These are phyloP conservation scores for Panthera leo DNA, from an alignment of 2,113 vertebrate genomes.

Conservation along the genomic window DNA sequence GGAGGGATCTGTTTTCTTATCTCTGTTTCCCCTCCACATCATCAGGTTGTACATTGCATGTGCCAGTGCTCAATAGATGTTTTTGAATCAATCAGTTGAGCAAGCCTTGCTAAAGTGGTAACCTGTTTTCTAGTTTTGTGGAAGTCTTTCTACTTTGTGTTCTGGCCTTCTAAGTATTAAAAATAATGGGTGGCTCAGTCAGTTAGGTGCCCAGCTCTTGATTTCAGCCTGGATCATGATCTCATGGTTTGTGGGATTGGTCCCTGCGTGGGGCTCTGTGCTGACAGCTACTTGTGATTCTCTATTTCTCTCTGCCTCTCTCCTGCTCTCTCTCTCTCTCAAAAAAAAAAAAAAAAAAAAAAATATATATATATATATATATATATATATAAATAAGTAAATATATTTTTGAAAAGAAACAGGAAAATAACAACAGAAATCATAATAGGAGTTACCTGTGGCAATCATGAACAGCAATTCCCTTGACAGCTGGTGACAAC, in stretches of 20 bases:
- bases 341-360: no score
- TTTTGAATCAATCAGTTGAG: background rate
- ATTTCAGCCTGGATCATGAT: no score
- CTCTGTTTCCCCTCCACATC: background rate
- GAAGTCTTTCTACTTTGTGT: background rate
- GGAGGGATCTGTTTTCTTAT: background rate
- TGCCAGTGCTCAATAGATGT: background rate
- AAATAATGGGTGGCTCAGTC: background rate
- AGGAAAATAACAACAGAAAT: background rate
- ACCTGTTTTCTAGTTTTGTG: background rate
- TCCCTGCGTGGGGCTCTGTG: no score
- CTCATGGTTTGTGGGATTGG: no score
- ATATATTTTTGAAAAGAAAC: no score
- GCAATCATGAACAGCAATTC: background rate
- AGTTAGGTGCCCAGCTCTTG: no score
- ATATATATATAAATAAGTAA: no score
- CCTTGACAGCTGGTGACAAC: background rate
- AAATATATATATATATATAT: no score
- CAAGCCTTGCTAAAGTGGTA: background rate
- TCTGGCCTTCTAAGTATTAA: background rate
- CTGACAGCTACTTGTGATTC: no score
- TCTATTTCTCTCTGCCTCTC: no score
- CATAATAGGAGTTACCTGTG: background rate
- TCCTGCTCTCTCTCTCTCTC: no score
- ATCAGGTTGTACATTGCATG: background rate